These are phyloP conservation scores for Watsonalla cultraria DNA, from an alignment of 2,888 invertebrate species.

Conservation along the genomic window DNA sequence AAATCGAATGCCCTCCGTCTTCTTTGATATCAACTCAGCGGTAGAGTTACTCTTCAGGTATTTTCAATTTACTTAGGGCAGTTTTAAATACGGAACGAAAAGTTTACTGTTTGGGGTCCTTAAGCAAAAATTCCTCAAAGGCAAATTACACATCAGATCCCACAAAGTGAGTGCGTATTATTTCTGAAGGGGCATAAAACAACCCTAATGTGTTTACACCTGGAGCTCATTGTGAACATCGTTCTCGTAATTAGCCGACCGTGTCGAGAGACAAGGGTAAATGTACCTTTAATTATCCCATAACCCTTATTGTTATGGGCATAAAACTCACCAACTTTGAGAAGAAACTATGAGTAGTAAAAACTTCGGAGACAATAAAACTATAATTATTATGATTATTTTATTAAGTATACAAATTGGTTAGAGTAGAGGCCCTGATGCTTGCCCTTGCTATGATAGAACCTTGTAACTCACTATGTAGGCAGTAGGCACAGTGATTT, in stretches of 20 bases:
- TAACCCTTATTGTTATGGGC: slow-evolving; percentile 14
- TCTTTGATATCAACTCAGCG: too few relatives aligned
- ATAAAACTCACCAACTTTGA: slow-evolving; percentile 7
- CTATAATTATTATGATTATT: slow-evolving; percentile 3
- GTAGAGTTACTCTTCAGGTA: too few relatives aligned
- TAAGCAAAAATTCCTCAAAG: background rate
- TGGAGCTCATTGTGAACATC: slow-evolving; percentile 26
- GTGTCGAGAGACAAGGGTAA: slow-evolving; percentile 16
- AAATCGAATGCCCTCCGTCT: too few relatives aligned
- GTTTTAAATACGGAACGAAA: background rate
- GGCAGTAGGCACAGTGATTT: too few relatives aligned
- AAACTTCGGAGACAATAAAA: slow-evolving; percentile 10
- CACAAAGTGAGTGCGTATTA: background rate
- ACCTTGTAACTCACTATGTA: too few relatives aligned
- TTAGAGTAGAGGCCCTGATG: background rate
- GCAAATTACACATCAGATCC: background rate
- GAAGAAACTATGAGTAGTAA: slow-evolving; percentile 14
- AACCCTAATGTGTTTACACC: slow-evolving; percentile 32
- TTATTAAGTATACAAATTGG: background rate
- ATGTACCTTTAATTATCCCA: slow-evolving; percentile 30
- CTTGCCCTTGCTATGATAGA: too few relatives aligned
- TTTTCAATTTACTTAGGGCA: background rate
- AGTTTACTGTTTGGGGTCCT: background rate
- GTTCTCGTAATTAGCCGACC: slow-evolving; percentile 26
- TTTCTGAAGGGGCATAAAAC: slow-evolving; percentile 23